Evolutionary conservation across 2,797 vertebrate genomes (phyloP), one percentile per base, ranked within the genome.

Genomic region (Myiothlypis coronata): DNA sequence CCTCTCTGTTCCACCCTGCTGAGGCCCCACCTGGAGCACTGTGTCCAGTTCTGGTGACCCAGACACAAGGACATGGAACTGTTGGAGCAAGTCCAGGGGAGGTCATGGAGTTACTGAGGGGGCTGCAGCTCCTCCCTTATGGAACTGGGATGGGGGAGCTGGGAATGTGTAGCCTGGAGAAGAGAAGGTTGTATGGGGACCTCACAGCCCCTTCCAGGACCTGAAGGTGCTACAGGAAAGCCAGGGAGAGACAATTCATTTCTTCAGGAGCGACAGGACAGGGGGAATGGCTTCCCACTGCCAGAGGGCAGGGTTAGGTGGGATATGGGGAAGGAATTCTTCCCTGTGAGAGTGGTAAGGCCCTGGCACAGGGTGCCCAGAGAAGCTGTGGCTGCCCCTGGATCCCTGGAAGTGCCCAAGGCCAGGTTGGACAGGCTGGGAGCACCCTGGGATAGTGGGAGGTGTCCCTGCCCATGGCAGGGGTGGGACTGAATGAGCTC

Each of bases 381-480:
- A 43, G 78, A 1, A 69, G 43, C 49, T 82, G 70, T 28, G 63
- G 32, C 70, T 89, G 63, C 3, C n/a, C 35, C 63, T 74, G 68
- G 20, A 69, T 37, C 32, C 32, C 49, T 76, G 70, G 43, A 0
- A 34, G 71, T 22, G 49, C 1, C 43, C 64, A 4, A 39, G 43
- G 20, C 28, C 63, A 49, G 23, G 41, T 0, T 56, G 78, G 41
- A 60, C 0, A 0, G n/a, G 18, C 35, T 32, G 86, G 86, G 64
- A 70, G n/a, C 8, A 8, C 0, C 11, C 7, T 56, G 55, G 43
- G 15, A 0, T 0, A 1, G 26, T 24, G 35, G 19, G 2, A 76
- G 7, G 2, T 56, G 32, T 49, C 56, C 35, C 43, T 69, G 32
- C 23, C 47, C 47, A 6, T 28, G 49, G 23, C 0, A n/a, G n/a